Evolutionary conservation across 53 echinoderm and acorn worm species (phyloP).

Genomic region (Stichopus horrens): DNA sequence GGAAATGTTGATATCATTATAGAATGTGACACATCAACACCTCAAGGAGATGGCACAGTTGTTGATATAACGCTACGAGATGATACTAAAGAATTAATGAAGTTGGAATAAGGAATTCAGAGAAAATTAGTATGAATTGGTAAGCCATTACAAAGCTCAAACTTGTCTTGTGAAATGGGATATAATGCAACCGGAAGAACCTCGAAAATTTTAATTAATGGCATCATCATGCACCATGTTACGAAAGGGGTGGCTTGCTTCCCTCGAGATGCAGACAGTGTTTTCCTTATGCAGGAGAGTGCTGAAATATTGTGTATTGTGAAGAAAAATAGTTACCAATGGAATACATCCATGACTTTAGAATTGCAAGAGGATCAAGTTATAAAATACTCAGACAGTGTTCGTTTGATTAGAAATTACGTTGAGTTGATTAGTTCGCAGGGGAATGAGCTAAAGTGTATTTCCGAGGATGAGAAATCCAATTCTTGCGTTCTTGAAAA

Average conservation of each 20-base stretch:
- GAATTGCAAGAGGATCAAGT: background rate
- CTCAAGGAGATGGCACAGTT: too few relatives aligned
- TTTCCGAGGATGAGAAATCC: background rate
- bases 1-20: too few relatives aligned
- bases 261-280: background rate
- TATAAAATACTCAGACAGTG: background rate
- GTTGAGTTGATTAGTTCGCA: background rate
- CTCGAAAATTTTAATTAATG: background rate
- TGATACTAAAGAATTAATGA: background rate
- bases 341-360: background rate
- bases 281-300: background rate
- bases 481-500: background rate
- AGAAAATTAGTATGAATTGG: background rate
- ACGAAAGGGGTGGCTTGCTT: background rate
- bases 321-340: background rate
- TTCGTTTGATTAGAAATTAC: background rate
- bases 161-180: background rate
- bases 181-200: background rate
- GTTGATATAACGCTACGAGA: background rate
- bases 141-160: background rate
- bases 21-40: too few relatives aligned
- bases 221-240: background rate
- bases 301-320: background rate
- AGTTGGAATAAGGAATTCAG: background rate
- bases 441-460: background rate